Percentiles rank a stretch among this genome's conserved stretches.
phyloP scores from a whole-genome alignment of 2,113 vertebrate species.

The Erinaceus europaeus region DNA sequence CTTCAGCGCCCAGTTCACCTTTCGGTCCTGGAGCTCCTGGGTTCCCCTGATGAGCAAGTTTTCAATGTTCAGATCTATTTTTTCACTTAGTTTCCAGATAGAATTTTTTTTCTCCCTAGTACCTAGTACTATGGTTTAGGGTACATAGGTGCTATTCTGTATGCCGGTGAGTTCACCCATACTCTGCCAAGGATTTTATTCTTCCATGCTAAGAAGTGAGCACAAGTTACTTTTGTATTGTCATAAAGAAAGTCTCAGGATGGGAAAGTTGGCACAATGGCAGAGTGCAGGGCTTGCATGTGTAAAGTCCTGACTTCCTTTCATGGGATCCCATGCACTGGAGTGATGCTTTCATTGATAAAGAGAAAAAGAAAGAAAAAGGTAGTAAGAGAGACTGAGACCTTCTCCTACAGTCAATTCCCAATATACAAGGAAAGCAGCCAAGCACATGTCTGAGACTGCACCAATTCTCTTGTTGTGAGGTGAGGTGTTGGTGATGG shows the following conservation, averaged over 20 bases:
- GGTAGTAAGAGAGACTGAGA: too few species aligned
- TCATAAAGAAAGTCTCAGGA: neutral
- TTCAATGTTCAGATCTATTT: neutral
- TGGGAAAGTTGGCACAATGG: too few species aligned
- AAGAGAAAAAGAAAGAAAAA: too few species aligned
- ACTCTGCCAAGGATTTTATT: neutral
- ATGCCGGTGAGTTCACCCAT: neutral
- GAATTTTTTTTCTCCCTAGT: neutral
- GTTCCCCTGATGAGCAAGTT: constrained; percentile 32
- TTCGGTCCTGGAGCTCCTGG: constrained; percentile 30
- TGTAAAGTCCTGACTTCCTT: too few species aligned
- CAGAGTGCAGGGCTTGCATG: too few species aligned
- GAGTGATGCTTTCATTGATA: too few species aligned
- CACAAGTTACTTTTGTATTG: neutral
- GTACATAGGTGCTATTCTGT: neutral
- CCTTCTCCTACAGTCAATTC: neutral
- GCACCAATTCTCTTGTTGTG: too few species aligned
- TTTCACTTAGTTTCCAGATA: neutral
- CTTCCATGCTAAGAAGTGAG: neutral
- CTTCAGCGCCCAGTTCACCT: constrained; percentile 43
- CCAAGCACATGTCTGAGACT: neutral
- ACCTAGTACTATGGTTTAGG: neutral
- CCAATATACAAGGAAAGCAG: neutral
- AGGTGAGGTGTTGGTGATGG: neutral
- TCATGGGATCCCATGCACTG: too few species aligned